Base-by-base conservation (phyloP, 2,113 vertebrate species). In the Neolamprologus brichardi region DNA sequence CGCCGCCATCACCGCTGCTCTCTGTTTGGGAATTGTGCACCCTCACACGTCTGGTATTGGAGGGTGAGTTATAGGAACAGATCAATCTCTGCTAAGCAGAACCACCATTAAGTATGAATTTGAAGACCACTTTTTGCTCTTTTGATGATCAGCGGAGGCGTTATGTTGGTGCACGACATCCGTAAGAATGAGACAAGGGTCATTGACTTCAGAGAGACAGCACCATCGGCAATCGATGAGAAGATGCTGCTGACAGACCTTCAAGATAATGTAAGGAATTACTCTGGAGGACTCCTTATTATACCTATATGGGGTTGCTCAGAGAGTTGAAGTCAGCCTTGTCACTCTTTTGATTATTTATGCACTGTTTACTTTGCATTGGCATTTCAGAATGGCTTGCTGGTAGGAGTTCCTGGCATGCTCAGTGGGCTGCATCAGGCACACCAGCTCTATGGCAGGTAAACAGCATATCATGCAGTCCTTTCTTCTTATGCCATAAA, bases 141-240 rank as follows among this genome's bases (percentile, higher is more conserved):
- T 13, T 58, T 54, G 7, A 17, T 84, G 17, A 84, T 85, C 72
- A 99, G 99, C 3, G 99, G 99, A 1, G 99, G 99, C 2, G 98
- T 99, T 81, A 99, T 99, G 98, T 95, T 99, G 93, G 95, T 99
- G 78, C 99, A 99, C 1, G 95, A 99, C 93, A 99, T 99, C 91
- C 97, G 97, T 15, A 96, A 97, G 87, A 99, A 99, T 81, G 94
- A 97, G 92, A 99, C 98, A 84, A 96, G 96, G 84, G 94, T 98
- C 75, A 97, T 99, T 17, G 98, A 99, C 94, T 99, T 99, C 95
- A 97, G 98, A 44, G 98, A 99, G 95, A 98, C 97, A 0, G 98
- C 98, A 23, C 98, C 99, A 5, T 96, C 96, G 79, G 96, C 95
- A 56, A 94, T 99, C 91, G 94, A 91, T 18, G 97, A 98, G 82